Percentiles rank a stretch among this genome's conserved stretches.
phyloP scores from a whole-genome alignment of 1,140 invertebrate genomes.

The Chironomus striatipennis region DNA sequence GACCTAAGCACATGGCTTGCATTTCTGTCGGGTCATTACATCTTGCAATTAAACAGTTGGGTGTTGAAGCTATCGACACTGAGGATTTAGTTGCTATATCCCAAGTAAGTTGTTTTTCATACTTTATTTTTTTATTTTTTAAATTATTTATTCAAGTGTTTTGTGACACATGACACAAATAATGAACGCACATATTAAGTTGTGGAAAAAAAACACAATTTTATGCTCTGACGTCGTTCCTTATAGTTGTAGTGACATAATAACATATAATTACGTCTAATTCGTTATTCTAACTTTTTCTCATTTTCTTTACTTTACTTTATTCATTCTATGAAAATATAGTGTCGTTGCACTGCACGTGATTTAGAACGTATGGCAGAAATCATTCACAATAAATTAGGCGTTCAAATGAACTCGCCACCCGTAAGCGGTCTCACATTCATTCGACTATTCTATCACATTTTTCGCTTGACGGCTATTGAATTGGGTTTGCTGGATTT shows the following conservation, averaged over 20 bases:
- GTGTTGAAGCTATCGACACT: constrained; percentile 37
- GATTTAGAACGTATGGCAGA: constrained; percentile 65
- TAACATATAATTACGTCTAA: too few relatives aligned
- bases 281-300: not conserved
- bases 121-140: not conserved
- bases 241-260: not conserved
- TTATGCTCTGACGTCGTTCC: not conserved
- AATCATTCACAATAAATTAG: constrained; percentile 60
- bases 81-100: constrained; percentile 41
- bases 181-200: too few relatives aligned
- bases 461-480: constrained; percentile 46
- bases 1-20: constrained; percentile 40
- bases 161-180: not conserved
- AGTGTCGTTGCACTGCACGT: constrained; percentile 64
- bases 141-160: not conserved
- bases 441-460: constrained; percentile 52
- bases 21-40: constrained; percentile 40
- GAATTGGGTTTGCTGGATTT: constrained; percentile 43
- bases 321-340: constrained; percentile 41
- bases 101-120: constrained; percentile 31
- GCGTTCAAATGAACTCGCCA: constrained; percentile 46
- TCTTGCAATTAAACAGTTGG: constrained; percentile 40
- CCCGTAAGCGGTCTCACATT: constrained; percentile 57
- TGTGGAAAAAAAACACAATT: not conserved
- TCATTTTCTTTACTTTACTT: not conserved